Conservation (phyloP, 2,888 invertebrate genomes). For the Lycia hirtaria region DNA sequence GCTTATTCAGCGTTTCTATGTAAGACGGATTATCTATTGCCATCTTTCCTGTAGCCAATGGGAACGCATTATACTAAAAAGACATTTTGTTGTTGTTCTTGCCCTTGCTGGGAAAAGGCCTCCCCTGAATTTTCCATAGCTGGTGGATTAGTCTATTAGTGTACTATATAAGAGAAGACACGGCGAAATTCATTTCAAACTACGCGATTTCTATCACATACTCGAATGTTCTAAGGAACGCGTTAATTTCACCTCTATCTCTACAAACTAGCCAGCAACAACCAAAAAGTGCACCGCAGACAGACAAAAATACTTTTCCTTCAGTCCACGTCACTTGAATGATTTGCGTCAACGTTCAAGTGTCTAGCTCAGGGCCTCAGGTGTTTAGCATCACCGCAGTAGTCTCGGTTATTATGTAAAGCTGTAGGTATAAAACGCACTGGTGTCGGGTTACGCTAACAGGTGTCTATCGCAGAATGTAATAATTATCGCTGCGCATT, state of each 20-base stretch:
- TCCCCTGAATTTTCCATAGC: no score
- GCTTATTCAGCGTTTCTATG: no score
- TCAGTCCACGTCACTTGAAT: slow-evolving; percentile 25
- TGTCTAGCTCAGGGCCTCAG: slow-evolving; percentile 47
- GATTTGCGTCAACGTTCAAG: slow-evolving; percentile 42
- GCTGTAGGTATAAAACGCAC: slow-evolving; percentile 57
- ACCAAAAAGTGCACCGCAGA: slow-evolving; percentile 6
- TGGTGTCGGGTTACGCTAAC: slow-evolving; percentile 66
- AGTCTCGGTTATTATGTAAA: slow-evolving; percentile 64
- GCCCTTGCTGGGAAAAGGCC: no score
- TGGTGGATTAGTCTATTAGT: no score
- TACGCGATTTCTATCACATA: no score
- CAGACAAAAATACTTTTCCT: slow-evolving; percentile 27
- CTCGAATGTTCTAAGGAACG: no score
- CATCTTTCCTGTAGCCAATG: no score
- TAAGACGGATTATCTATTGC: no score
- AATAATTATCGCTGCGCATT: slow-evolving; percentile 57
- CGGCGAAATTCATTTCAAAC: no score
- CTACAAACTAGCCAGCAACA: neutral
- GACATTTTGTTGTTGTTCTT: no score
- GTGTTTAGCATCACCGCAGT: slow-evolving; percentile 53
- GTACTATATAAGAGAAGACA: no score
- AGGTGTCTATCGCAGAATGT: slow-evolving; percentile 66
- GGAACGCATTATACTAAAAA: no score
- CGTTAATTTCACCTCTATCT: neutral